Conservation (phyloP, 2,797 vertebrate species). For the Argyrosomus regius region DNA sequence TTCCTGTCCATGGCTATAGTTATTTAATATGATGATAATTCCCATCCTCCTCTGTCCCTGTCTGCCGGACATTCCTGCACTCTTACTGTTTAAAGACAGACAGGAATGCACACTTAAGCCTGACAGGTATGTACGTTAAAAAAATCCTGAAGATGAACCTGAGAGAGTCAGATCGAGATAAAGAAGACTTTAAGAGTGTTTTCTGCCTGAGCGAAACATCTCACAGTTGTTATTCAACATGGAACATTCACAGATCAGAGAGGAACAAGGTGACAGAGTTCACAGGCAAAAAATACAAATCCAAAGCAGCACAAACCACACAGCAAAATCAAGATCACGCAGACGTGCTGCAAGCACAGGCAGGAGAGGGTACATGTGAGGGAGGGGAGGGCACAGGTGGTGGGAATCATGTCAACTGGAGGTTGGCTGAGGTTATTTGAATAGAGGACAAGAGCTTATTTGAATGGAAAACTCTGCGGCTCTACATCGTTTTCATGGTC, state of each 20-base stretch:
- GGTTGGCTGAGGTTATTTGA: constrained; percentile 40
- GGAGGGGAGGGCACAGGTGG: constrained; percentile 9
- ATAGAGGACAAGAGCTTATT: constrained; percentile 30
- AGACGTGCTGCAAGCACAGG: not conserved
- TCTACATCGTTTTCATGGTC: constrained; percentile 1
- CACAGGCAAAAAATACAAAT: not conserved
- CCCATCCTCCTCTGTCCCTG: constrained; percentile 21
- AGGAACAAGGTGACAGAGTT: constrained; percentile 32
- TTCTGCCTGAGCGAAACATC: constrained; percentile 7
- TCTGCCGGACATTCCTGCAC: constrained; percentile 55
- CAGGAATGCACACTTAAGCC: constrained; percentile 38
- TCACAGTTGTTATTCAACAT: constrained; percentile 12
- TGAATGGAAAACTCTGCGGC: constrained; percentile 51
- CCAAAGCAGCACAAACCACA: constrained; percentile 7
- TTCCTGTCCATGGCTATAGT: constrained; percentile 45
- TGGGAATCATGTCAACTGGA: not conserved
- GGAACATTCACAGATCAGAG: constrained; percentile 23
- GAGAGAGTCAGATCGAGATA: not conserved
- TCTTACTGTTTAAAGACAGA: constrained; percentile 43
- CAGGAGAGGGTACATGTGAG: not conserved
- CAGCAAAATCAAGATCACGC: constrained; percentile 14
- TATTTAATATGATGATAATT: constrained; percentile 36
- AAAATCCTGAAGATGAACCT: not conserved
- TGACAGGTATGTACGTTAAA: constrained; percentile 21
- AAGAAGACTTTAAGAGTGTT: constrained; percentile 8